Conservation (phyloP, 2,113 vertebrate genomes). For the Martes martes region DNA sequence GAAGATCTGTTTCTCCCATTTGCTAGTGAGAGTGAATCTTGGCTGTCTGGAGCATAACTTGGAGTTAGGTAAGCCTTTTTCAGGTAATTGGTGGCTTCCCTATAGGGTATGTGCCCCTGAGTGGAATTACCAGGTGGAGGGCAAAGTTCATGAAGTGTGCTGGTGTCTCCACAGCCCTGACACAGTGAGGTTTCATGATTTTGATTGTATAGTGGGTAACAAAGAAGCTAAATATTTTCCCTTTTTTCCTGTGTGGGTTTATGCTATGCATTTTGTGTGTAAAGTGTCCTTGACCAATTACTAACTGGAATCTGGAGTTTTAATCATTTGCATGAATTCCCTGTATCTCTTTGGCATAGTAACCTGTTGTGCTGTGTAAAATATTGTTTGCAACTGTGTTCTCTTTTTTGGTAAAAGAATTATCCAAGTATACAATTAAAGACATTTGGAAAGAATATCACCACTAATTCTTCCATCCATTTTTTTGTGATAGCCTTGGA, state of each 20-base stretch:
- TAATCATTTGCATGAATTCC: slow-evolving; percentile 5
- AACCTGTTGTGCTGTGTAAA: background rate
- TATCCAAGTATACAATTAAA: slow-evolving; percentile 24
- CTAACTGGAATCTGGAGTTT: background rate
- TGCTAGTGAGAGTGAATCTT: background rate
- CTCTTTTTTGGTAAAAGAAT: slow-evolving; percentile 12
- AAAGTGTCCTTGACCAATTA: slow-evolving; percentile 13
- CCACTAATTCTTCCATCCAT: background rate
- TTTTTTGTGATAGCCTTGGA: background rate
- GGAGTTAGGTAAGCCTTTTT: background rate
- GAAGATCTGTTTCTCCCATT: background rate
- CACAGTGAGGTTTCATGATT: slow-evolving; percentile 38
- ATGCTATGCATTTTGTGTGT: slow-evolving; percentile 21
- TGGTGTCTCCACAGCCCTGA: slow-evolving; percentile 30
- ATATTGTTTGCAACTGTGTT: background rate
- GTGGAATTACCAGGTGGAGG: slow-evolving; percentile 3
- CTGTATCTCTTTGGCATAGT: background rate
- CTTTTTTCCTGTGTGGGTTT: background rate
- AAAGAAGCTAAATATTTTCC: background rate
- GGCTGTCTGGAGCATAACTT: background rate
- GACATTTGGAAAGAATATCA: slow-evolving; percentile 25
- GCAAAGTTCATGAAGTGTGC: background rate
- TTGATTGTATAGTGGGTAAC: background rate
- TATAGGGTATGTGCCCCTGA: background rate
- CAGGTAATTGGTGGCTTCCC: background rate